These are phyloP conservation scores for Neotragus moschatus DNA, from an alignment of 2,113 vertebrate species.

Conservation along the genomic window DNA sequence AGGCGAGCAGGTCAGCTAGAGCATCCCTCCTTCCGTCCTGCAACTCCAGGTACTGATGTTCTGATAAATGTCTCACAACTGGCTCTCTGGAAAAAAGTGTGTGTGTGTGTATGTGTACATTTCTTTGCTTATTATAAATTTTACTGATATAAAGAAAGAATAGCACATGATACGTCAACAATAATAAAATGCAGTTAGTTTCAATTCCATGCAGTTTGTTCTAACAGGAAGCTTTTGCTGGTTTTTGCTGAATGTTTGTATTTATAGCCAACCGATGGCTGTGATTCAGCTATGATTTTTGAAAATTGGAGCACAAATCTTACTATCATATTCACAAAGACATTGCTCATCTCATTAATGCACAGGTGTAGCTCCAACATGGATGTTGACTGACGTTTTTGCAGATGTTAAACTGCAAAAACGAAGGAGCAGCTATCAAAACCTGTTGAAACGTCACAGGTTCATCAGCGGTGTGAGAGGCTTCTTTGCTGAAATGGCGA, in stretches of 20 bases:
- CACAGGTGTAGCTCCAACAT: background rate
- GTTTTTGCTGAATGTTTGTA: background rate
- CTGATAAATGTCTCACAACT: background rate
- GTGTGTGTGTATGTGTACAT: background rate
- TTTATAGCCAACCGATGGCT: background rate
- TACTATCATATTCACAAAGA: background rate
- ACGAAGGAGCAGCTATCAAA: background rate
- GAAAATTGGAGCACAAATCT: background rate
- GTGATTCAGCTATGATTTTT: background rate
- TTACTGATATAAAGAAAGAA: background rate
- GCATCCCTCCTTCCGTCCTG: background rate
- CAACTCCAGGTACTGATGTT: background rate
- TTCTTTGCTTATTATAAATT: background rate
- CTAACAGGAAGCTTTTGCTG: background rate
- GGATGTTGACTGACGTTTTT: background rate
- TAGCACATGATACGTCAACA: background rate
- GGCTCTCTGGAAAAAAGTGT: background rate
- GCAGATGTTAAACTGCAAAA: background rate
- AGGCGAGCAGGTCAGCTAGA: background rate
- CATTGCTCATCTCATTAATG: background rate
- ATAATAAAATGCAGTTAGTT: background rate
- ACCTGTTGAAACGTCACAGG: background rate
- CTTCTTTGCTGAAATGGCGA: background rate
- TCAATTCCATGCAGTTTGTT: background rate
- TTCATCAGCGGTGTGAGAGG: background rate